Conservation (phyloP, 1,140 invertebrate genomes). For the Platyscapa corneri region DNA sequence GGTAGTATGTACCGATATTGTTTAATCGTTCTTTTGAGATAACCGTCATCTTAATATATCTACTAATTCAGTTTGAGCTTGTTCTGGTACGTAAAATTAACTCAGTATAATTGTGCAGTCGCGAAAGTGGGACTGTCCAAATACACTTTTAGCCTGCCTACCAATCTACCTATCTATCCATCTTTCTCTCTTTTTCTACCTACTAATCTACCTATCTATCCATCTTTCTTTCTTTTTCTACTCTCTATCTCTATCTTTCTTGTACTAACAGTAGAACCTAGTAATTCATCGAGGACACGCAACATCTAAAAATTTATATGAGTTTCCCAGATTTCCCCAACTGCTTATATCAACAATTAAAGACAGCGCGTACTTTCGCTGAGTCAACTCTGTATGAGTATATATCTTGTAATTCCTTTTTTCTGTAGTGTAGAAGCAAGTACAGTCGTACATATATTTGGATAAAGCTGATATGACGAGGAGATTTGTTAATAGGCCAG, state of each 20-base stretch:
- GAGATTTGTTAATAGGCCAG: conserved; percentile 2
- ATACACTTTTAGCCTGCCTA: neutral
- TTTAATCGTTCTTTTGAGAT: neutral
- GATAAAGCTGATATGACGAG: neutral
- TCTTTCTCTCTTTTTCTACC: neutral
- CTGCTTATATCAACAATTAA: conserved; percentile 22
- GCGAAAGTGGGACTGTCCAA: neutral
- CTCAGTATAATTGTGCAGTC: conserved; percentile 2
- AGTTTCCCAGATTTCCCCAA: neutral
- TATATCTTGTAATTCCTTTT: neutral
- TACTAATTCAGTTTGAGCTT: neutral
- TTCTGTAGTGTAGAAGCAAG: neutral
- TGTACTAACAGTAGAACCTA: no score
- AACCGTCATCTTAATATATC: neutral
- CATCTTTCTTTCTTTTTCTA: neutral
- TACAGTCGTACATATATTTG: neutral
- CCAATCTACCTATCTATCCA: neutral
- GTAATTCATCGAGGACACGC: neutral
- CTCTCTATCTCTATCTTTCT: neutral
- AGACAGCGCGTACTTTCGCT: neutral
- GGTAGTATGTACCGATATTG: neutral
- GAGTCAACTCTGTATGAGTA: neutral
- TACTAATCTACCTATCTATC: neutral
- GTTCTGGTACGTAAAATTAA: conserved; percentile 21
- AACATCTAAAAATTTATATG: neutral